Percentiles rank a stretch among this genome's conserved stretches.
Conservation (phyloP, 1,140 invertebrate species). For the Sycobia sp. region DNA sequence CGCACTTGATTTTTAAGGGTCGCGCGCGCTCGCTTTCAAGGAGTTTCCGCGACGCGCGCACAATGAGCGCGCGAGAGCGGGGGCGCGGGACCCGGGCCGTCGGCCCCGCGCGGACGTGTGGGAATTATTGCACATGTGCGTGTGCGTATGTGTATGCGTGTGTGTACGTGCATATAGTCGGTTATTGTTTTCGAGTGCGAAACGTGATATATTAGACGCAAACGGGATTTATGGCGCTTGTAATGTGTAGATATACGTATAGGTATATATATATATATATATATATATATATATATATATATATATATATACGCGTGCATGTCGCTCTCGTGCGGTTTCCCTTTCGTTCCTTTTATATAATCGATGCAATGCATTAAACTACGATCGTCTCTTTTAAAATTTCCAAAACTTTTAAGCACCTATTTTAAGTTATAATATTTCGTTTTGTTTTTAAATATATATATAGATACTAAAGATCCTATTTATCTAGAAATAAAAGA, state of each 20-base stretch:
- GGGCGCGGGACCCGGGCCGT: not conserved
- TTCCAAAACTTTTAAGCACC: too few relatives aligned
- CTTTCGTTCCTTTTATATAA: too few relatives aligned
- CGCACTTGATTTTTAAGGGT: slow-evolving; percentile 29
- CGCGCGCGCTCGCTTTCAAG: not conserved
- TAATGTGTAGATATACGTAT: not conserved
- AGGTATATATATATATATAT: not conserved
- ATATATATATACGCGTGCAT: not conserved
- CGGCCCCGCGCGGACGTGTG: not conserved
- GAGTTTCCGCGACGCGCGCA: too few relatives aligned
- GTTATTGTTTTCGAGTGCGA: slow-evolving; percentile 22
- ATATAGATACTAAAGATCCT: too few relatives aligned
- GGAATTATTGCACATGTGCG: not conserved
- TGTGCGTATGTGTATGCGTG: not conserved
- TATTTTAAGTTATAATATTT: too few relatives aligned
- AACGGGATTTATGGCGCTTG: not conserved
- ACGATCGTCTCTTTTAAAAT: too few relatives aligned
- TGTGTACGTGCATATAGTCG: slow-evolving; percentile 14
- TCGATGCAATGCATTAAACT: too few relatives aligned
- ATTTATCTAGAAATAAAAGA: too few relatives aligned
- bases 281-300: too few relatives aligned
- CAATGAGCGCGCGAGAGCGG: not conserved
- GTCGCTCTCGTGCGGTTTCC: not conserved
- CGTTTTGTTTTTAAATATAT: too few relatives aligned
- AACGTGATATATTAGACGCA: slow-evolving; percentile 16